These are phyloP conservation scores for Cochlearius cochlearius DNA, from an alignment of 2,113 vertebrate species.

Conservation along the genomic window DNA sequence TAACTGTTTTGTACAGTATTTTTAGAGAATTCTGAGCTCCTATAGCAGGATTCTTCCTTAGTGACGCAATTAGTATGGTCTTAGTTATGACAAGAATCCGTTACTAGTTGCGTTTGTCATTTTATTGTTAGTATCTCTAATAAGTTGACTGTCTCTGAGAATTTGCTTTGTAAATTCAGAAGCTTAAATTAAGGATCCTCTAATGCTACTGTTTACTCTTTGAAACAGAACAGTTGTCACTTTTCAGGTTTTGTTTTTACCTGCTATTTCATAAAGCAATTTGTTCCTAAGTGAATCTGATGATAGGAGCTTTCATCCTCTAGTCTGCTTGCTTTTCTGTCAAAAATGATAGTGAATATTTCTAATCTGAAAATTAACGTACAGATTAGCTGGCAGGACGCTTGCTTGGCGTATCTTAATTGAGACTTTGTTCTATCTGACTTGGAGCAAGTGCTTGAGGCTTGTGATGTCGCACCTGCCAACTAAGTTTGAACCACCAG, in stretches of 20 bases:
- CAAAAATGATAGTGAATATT: neutral
- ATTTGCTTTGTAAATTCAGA: neutral
- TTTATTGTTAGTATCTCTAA: neutral
- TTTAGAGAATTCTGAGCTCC: neutral
- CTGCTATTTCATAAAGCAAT: neutral
- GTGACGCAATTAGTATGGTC: neutral
- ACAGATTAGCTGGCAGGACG: neutral
- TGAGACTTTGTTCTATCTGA: neutral
- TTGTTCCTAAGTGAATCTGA: neutral
- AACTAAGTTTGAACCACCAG: neutral
- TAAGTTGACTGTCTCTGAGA: neutral
- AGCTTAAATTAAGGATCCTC: neutral
- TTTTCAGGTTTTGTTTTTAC: neutral
- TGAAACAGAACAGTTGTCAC: neutral
- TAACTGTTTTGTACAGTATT: neutral
- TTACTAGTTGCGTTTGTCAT: neutral
- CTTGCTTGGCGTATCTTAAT: neutral
- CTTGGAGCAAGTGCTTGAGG: neutral
- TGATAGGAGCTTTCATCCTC: neutral
- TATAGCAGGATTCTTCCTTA: neutral
- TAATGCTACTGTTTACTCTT: neutral
- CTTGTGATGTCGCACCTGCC: neutral
- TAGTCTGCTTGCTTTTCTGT: neutral
- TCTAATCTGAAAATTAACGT: neutral
- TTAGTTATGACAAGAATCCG: neutral